Conservation (phyloP, 1,140 invertebrate genomes). For the Muscidifurax raptorellus region DNA sequence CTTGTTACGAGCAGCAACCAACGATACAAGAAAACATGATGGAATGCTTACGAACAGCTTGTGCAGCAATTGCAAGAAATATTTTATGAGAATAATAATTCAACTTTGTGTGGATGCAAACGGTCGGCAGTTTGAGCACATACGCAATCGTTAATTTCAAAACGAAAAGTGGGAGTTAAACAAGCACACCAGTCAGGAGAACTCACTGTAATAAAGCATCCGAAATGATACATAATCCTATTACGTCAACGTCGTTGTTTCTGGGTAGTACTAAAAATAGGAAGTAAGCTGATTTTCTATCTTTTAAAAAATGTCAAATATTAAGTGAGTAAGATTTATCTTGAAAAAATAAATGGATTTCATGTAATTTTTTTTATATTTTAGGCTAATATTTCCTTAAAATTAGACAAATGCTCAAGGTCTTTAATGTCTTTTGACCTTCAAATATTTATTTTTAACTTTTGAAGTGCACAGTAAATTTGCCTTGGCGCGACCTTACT, state of each 20-base stretch:
- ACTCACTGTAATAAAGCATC: not conserved
- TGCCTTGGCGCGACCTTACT: too few relatives aligned
- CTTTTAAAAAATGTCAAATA: too few relatives aligned
- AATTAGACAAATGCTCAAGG: too few relatives aligned
- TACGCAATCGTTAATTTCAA: slow-evolving; percentile 8
- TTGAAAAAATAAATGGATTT: too few relatives aligned
- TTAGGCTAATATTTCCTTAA: too few relatives aligned
- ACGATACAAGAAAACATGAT: not conserved
- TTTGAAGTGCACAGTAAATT: too few relatives aligned
- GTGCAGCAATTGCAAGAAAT: not conserved
- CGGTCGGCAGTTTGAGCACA: slow-evolving; percentile 7
- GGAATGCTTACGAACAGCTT: not conserved
- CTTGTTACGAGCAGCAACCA: too few relatives aligned
- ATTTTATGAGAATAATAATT: not conserved
- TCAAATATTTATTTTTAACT: too few relatives aligned
- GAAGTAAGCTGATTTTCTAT: not conserved
- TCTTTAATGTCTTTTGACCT: too few relatives aligned
- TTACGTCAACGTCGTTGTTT: not conserved
- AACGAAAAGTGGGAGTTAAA: not conserved
- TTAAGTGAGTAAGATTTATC: too few relatives aligned
- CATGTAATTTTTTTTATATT: too few relatives aligned
- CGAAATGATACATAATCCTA: not conserved
- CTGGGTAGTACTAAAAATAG: not conserved
- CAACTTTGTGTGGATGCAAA: not conserved
- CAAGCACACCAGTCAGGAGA: not conserved